Conservation (phyloP, 2,888 invertebrate genomes). For the Scaptomyza caliginosa region DNA sequence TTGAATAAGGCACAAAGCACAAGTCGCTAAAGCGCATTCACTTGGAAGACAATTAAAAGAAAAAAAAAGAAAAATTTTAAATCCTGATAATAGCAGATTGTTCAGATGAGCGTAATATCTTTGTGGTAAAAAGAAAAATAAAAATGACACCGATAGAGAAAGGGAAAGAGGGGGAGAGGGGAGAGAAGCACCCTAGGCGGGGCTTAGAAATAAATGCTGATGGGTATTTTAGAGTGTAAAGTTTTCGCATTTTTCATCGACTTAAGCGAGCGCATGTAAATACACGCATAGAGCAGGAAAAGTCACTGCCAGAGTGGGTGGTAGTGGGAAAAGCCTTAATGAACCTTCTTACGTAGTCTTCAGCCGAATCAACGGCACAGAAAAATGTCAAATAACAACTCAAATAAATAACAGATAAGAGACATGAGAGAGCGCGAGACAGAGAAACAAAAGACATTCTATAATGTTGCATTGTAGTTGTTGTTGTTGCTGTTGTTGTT, state of each 20-base stretch:
- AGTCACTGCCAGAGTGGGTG: neutral
- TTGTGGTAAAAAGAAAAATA: constrained; percentile 6
- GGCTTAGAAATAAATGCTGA: constrained; percentile 14
- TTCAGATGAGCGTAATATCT: constrained; percentile 45
- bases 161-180: neutral
- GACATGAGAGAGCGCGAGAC: constrained; percentile 26
- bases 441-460: constrained; percentile 41
- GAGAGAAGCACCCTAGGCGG: neutral
- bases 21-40: constrained; percentile 46
- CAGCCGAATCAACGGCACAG: constrained; percentile 62
- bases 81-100: constrained; percentile 34
- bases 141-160: no score
- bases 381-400: constrained; percentile 72
- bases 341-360: constrained; percentile 39
- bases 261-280: constrained; percentile 64
- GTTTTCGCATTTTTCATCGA: constrained; percentile 70
- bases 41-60: constrained; percentile 64
- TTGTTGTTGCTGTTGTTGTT: constrained; percentile 15
- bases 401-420: constrained; percentile 71
- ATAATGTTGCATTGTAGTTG: constrained; percentile 6
- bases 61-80: constrained; percentile 21
- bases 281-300: constrained; percentile 17
- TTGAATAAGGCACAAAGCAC: constrained; percentile 10
- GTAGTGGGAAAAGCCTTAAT: constrained; percentile 39
- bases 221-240: constrained; percentile 58